Base-by-base conservation (phyloP, 2,888 invertebrate genomes). In the Salticus scenicus region DNA sequence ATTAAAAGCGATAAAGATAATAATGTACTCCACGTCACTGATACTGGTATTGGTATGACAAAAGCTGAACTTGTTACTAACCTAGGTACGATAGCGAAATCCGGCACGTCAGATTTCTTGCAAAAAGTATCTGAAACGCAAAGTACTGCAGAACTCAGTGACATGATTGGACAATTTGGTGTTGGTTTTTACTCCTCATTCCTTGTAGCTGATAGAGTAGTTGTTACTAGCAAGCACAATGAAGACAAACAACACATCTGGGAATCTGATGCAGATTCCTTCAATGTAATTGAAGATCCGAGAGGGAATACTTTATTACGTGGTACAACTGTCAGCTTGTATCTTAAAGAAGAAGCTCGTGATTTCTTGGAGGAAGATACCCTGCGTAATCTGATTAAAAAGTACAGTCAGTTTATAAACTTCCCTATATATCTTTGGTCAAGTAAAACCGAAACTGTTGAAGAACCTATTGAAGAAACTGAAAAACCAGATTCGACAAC, bases 161-260 rank as follows among this genome's bases (percentile, higher is more conserved):
- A 99, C 92, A 96, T 99, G 94, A 99, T 99, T 92, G 99, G 99
- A 4, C 98, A 98, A 88, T 99, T 99, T 92, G 99, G 99, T 91
- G 99, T 99, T 89, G 99, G 99, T 86, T 99, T 99, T 93, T 99
- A 99, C 92, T 99, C 99, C 0, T 95, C 98, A 1, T 99, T 99
- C 93, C 93, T 97, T 76, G 98, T 99, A 82, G 98, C 99, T 33
- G 98, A 99, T 92, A 94, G 94, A 90, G 98, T 99, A 67, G 94
- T 98, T 71, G 99, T 99, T 0, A 97, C 96, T 0, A 96, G 98
- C 14, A 99, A 99, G 92, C 94, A 97, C 92, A 98, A 98, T 91
- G 95, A 95, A 89, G 98, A 98, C 91, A 93, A 93, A 88, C 99
- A 99, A 92, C 95, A 98, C 92, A 95, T 99, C 90, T 99, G 99